Conservation (phyloP, 2,113 vertebrate species). For the Tychaedon coryphoeus region DNA sequence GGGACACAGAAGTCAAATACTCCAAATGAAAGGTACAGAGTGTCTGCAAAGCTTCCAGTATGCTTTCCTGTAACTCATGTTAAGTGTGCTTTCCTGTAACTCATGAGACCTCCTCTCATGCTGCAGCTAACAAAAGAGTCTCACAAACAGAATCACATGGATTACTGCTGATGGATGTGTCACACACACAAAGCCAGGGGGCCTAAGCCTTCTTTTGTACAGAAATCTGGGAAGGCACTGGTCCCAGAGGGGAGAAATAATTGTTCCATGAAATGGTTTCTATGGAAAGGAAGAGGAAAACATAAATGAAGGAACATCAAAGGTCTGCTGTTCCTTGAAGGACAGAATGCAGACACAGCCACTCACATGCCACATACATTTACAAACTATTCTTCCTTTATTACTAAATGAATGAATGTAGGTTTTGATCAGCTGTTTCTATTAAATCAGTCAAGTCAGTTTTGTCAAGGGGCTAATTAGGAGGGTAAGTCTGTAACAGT, state of each 20-base stretch:
- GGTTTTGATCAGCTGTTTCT: background rate
- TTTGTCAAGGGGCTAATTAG: background rate
- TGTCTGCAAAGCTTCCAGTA: background rate
- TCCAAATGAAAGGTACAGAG: background rate
- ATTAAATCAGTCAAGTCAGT: background rate
- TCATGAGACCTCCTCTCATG: background rate
- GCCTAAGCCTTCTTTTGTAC: conserved; percentile 26
- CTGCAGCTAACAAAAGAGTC: conserved; percentile 4
- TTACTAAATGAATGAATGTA: background rate
- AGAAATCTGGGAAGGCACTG: background rate
- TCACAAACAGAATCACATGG: conserved; percentile 51
- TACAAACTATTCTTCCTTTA: background rate
- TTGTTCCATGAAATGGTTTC: background rate
- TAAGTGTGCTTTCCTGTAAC: background rate
- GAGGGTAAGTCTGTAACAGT: background rate
- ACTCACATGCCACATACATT: background rate
- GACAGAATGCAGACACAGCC: background rate
- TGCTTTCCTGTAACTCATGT: background rate
- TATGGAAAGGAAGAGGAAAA: conserved; percentile 2
- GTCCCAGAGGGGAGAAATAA: background rate
- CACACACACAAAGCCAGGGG: background rate
- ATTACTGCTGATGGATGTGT: conserved; percentile 35
- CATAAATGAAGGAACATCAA: background rate
- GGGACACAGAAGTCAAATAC: background rate
- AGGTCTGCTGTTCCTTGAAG: background rate